A percentile compares a stretch with the other conserved stretches of the same genome.
phyloP scores from a whole-genome alignment of 2,797 vertebrate species.

The Rhinatrema bivittatum region DNA sequence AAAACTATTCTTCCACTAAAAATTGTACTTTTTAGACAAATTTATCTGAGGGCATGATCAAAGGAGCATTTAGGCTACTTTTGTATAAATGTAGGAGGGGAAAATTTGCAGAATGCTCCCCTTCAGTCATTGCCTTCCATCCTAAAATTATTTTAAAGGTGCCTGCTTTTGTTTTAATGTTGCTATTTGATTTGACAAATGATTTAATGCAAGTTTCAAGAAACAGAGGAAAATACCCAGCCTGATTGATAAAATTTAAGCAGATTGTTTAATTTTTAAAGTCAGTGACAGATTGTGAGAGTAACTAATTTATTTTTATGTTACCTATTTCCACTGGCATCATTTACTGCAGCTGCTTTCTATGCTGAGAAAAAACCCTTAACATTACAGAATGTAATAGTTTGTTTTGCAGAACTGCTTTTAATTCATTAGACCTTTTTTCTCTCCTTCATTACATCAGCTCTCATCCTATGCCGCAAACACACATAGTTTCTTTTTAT shows the following conservation, averaged over 20 bases:
- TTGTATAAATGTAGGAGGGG: too few relatives aligned
- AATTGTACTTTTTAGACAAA: too few relatives aligned
- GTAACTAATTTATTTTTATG: constrained; percentile 15
- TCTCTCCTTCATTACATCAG: constrained; percentile 16
- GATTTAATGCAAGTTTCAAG: constrained; percentile 18
- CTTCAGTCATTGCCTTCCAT: too few relatives aligned
- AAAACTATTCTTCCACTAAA: too few relatives aligned
- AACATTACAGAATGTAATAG: constrained; percentile 15
- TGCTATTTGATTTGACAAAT: too few relatives aligned
- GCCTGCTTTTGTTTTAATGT: too few relatives aligned
- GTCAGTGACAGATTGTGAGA: constrained; percentile 11
- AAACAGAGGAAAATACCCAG: constrained; percentile 3
- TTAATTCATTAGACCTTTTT: constrained; percentile 29
- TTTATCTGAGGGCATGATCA: too few relatives aligned
- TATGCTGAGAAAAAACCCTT: constrained; percentile 12
- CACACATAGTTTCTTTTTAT: constrained; percentile 37
- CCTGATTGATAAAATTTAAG: neutral
- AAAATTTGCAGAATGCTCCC: too few relatives aligned
- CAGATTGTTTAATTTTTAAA: neutral
- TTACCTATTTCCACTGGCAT: constrained; percentile 20
- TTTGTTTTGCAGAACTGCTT: constrained; percentile 18
- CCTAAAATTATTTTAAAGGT: too few relatives aligned
- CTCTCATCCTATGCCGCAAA: constrained; percentile 29
- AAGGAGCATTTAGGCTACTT: too few relatives aligned
- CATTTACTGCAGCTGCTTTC: constrained; percentile 5